phyloP scores from a whole-genome alignment of 2,888 invertebrate species.

The Galerucella pusilla region DNA sequence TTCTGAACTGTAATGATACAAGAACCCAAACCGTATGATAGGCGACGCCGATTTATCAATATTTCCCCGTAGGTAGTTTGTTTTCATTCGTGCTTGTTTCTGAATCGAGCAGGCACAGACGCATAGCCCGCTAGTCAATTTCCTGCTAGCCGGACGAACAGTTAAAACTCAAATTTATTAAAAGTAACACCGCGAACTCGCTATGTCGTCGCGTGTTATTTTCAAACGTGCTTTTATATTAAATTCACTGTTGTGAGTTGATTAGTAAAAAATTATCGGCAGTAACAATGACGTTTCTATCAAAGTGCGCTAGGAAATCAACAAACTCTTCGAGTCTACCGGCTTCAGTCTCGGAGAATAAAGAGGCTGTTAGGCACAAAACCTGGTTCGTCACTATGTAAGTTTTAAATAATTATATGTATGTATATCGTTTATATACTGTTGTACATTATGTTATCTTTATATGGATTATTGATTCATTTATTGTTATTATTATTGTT shows the following conservation, averaged over 20 bases:
- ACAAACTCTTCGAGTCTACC: slow-evolving; percentile 1
- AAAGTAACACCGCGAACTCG: neutral
- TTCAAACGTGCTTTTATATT: neutral
- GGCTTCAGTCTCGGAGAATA: neutral
- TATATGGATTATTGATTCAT: too few species aligned
- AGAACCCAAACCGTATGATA: neutral
- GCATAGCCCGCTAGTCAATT: slow-evolving; percentile 12
- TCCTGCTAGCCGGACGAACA: neutral
- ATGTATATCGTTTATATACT: too few species aligned
- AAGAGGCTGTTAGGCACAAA: slow-evolving; percentile 4
- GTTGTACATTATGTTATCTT: too few species aligned
- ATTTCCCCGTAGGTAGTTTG: slow-evolving; percentile 1
- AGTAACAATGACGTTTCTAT: slow-evolving; percentile 25
- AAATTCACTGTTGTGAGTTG: neutral
- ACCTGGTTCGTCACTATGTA: slow-evolving; percentile 16
- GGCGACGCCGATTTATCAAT: neutral
- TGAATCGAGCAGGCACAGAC: slow-evolving; percentile 11
- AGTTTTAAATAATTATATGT: neutral
- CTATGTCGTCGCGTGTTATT: slow-evolving; percentile 6
- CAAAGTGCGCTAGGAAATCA: slow-evolving; percentile 29
- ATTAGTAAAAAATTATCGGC: neutral
- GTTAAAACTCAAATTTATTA: neutral
- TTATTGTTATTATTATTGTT: too few species aligned
- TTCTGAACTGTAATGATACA: neutral
- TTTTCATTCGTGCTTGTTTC: slow-evolving; percentile 10